Conservation (phyloP, 2,113 vertebrate genomes). For the Heliornis fulica region DNA sequence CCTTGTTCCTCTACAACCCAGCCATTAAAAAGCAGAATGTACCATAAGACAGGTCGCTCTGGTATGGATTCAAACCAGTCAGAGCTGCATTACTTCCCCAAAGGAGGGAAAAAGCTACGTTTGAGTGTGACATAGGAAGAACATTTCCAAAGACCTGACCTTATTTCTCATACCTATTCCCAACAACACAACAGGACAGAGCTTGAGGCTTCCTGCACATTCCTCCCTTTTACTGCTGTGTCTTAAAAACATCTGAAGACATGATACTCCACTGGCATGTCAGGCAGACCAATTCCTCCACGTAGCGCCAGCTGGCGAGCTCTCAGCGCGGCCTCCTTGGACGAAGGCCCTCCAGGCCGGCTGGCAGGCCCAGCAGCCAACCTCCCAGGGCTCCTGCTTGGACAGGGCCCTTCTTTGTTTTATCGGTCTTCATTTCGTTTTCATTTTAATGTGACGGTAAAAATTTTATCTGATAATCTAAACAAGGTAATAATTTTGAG, state of each 20-base stretch:
- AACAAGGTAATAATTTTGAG: constrained; percentile 25
- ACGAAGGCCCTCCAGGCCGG: background rate
- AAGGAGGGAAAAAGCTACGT: too few species aligned
- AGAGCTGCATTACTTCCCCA: background rate
- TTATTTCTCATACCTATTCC: constrained; percentile 19
- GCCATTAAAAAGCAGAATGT: background rate
- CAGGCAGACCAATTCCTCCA: background rate
- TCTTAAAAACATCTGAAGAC: background rate
- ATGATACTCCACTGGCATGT: background rate
- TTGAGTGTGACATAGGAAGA: background rate
- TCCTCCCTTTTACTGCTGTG: background rate
- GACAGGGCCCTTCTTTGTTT: background rate
- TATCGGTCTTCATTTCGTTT: constrained; percentile 10
- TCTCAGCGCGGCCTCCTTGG: background rate
- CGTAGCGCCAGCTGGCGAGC: background rate
- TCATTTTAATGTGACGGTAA: constrained; percentile 22
- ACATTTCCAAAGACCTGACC: background rate
- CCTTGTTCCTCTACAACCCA: background rate
- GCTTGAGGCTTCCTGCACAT: background rate
- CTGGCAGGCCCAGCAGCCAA: background rate
- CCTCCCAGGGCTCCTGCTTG: background rate
- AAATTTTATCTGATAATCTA: constrained; percentile 54
- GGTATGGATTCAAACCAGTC: background rate
- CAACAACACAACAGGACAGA: background rate
- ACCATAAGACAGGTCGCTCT: background rate